Percentiles rank a stretch among this genome's conserved stretches.
These are phyloP conservation scores for Aradus depressus DNA, from an alignment of 2,888 invertebrate species.

Conservation along the genomic window DNA sequence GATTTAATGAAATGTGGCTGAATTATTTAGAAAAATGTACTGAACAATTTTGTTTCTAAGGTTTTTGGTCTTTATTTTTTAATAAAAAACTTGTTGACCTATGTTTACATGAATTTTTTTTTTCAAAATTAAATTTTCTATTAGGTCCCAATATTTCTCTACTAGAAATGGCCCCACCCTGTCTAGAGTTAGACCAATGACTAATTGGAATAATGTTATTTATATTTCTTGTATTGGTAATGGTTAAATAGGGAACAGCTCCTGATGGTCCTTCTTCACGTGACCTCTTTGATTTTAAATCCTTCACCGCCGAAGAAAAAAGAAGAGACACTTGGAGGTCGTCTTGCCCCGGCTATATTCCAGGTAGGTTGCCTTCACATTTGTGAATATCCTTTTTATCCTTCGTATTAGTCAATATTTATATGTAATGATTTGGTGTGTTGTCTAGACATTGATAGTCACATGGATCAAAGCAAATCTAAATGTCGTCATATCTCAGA, in stretches of 20 bases:
- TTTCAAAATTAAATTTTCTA: too few relatives aligned
- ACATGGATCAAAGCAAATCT: conserved; percentile 97
- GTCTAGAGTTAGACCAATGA: too few relatives aligned
- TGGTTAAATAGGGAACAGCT: conserved; percentile 62
- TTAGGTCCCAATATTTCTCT: too few relatives aligned
- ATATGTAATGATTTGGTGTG: not conserved
- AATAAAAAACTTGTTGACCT: too few relatives aligned
- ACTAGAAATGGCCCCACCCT: too few relatives aligned
- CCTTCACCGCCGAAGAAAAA: conserved; percentile 67
- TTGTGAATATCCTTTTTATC: not conserved
- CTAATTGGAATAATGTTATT: too few relatives aligned
- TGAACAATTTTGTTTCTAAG: too few relatives aligned
- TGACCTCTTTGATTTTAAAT: conserved; percentile 78
- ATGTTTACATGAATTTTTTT: too few relatives aligned
- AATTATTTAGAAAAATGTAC: too few relatives aligned
- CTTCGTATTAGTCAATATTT: not conserved
- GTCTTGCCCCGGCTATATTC: conserved; percentile 64
- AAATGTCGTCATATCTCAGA: conserved; percentile 77
- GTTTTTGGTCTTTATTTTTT: too few relatives aligned
- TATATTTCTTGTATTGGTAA: not conserved
- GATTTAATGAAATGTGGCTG: too few relatives aligned
- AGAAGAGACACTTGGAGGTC: conserved; percentile 57
- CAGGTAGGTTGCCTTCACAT: conserved; percentile 40
- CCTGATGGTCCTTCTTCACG: conserved; percentile 72
- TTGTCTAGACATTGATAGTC: conserved; percentile 80